Evolutionary conservation across 2,888 invertebrate species (phyloP).

Genomic region (Dynastes grantii): DNA sequence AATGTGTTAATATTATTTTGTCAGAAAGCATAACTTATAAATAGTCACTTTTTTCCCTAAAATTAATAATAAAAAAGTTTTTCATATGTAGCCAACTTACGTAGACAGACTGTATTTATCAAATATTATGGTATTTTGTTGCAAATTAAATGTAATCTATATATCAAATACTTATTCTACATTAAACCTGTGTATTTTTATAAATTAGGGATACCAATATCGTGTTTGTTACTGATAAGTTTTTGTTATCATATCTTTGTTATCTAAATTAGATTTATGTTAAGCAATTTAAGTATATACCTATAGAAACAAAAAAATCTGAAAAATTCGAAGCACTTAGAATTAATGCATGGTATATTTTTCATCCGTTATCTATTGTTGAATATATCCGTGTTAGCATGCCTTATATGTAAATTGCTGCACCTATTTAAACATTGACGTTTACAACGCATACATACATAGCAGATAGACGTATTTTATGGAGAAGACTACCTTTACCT

Average conservation of each 20-base stretch:
- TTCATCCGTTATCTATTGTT: background rate
- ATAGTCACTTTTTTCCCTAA: too few relatives aligned
- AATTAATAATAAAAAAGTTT: too few relatives aligned
- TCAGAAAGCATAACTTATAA: too few relatives aligned
- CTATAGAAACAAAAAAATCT: background rate
- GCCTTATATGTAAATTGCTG: slow-evolving; percentile 19
- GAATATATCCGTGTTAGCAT: slow-evolving; percentile 2
- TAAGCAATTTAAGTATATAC: background rate
- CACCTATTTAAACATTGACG: slow-evolving; percentile 15
- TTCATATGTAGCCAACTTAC: too few relatives aligned
- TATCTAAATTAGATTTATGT: background rate
- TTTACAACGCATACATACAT: slow-evolving; percentile 1
- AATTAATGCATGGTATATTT: background rate
- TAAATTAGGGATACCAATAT: too few relatives aligned
- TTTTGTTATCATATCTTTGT: background rate
- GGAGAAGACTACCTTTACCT: slow-evolving; percentile 33
- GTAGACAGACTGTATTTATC: too few relatives aligned
- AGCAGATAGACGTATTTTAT: background rate
- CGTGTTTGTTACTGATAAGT: too few relatives aligned
- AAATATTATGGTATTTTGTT: too few relatives aligned
- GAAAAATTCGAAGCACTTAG: background rate
- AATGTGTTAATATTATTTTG: too few relatives aligned
- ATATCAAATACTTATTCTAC: too few relatives aligned
- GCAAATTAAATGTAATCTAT: too few relatives aligned
- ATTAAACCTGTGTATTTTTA: too few relatives aligned